Evolutionary conservation across 2,888 invertebrate species (phyloP).

Genomic region (Caenorhabditis sp.): DNA sequence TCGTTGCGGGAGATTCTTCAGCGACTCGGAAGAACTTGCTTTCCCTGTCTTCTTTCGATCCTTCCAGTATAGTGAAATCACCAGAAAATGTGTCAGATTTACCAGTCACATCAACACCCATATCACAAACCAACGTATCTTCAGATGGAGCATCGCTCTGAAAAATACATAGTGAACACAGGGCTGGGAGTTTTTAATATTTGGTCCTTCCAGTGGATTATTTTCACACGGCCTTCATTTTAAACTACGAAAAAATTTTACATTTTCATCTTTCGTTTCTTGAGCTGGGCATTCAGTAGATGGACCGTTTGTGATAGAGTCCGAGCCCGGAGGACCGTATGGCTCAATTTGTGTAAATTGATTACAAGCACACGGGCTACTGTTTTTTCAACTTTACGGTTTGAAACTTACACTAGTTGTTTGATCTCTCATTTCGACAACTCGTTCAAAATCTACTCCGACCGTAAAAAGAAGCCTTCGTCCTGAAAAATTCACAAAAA

Average conservation of each 20-base stretch:
- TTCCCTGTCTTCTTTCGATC: slow-evolving; percentile 28
- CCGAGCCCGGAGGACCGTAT: too few relatives aligned
- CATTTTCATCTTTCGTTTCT: too few relatives aligned
- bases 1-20: slow-evolving; percentile 35
- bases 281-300: too few relatives aligned
- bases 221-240: too few relatives aligned
- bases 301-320: too few relatives aligned
- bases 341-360: too few relatives aligned
- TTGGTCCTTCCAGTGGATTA: too few relatives aligned
- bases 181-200: too few relatives aligned
- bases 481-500: slow-evolving; percentile 21
- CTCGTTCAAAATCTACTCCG: slow-evolving; percentile 50
- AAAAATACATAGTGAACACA: slow-evolving; percentile 2
- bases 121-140: slow-evolving; percentile 34
- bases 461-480: slow-evolving; percentile 52
- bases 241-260: too few relatives aligned
- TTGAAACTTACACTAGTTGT: slow-evolving; percentile 40
- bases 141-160: slow-evolving; percentile 40
- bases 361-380: background rate
- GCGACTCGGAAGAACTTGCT: slow-evolving; percentile 26
- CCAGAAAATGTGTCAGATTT: slow-evolving; percentile 27
- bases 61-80: slow-evolving; percentile 21
- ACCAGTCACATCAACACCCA: slow-evolving; percentile 48
- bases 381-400: too few relatives aligned
- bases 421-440: slow-evolving; percentile 50